Percentiles rank a stretch among this genome's conserved stretches.
phyloP scores from a whole-genome alignment of 2,888 invertebrate genomes.

The Dyspetes luteomarginatus region DNA sequence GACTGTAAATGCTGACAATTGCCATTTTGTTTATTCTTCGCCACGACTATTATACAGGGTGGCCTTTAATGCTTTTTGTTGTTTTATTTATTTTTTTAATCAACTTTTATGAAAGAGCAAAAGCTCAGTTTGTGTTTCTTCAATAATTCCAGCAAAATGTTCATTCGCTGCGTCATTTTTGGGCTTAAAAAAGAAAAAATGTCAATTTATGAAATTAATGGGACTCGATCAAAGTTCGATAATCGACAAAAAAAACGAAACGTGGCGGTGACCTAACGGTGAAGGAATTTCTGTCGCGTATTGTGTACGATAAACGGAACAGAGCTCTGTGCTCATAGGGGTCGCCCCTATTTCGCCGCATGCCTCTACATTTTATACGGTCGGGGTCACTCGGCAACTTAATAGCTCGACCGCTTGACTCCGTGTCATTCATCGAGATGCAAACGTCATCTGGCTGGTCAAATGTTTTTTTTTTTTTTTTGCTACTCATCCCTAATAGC shows the following conservation, averaged over 20 bases:
- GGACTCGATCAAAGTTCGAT: constrained; percentile 30
- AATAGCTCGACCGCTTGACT: constrained; percentile 26
- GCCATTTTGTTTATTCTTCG: no score
- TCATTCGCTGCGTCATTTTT: no score
- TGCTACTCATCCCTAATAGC: constrained; percentile 29
- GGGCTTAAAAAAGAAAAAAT: no score
- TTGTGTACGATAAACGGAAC: constrained; percentile 35
- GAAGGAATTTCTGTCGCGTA: constrained; percentile 41
- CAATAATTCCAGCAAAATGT: no score
- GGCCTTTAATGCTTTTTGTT: no score
- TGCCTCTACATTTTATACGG: constrained; percentile 55
- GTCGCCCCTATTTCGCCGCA: constrained; percentile 66
- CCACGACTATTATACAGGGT: no score
- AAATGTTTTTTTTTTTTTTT: no score
- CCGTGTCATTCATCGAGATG: constrained; percentile 33
- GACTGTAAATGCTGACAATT: no score
- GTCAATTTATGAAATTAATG: not conserved
- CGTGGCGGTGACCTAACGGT: constrained; percentile 13
- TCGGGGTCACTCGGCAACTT: constrained; percentile 44
- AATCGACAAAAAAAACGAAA: not conserved
- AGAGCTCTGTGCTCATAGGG: constrained; percentile 39
- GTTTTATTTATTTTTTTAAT: no score
- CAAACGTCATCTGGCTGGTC: constrained; percentile 64
- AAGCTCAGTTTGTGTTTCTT: no score
- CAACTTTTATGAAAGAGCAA: no score